Base-by-base conservation (phyloP, 2,113 vertebrate genomes). In the Poeciliopsis retropinna region DNA sequence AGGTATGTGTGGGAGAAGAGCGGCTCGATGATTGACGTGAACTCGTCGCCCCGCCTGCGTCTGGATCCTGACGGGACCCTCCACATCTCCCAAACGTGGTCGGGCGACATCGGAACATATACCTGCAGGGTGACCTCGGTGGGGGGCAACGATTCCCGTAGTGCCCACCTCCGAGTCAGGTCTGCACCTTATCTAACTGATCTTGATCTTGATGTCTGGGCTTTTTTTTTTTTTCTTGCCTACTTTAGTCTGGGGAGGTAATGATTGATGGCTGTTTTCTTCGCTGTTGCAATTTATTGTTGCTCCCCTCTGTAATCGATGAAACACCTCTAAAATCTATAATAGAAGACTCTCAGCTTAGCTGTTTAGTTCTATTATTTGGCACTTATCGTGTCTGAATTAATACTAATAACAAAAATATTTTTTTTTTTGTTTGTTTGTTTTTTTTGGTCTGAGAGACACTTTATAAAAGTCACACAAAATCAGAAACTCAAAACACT, bases 71-170 rank as follows among this genome's bases (percentile, higher is more conserved):
- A 87, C 10, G 97, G 97, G 79, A 96, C 97, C 25, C 94, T 99
- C 70, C 96, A 98, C 88, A 96, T 99, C 92, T 96, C 96, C 34
- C 98, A 99, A 93, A 99, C 98, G 2, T 99, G 97, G 98, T 99
- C 98, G 0, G 98, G 98, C 0, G 98, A 99, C 93, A 98, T 98
- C 0, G 98, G 98, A 71, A 98, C 96, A 3, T 99, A 99, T 93
- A 96, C 96, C 90, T 99, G 98, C 95, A 95, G 94, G 60, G 97
- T 99, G 82, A 89, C 96, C 62, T 99, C 98, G 0, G 95, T 96
- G 0, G 98, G 97, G 1, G 98, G 98, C 83, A 99, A 99, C 0
- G 98, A 98, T 89, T 97, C 98, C 0, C 96, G 93, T 82, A 97
- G 92, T 3, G 96, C 98, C 78, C 95, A 98, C 91, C 95, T 99